Conservation (phyloP, 2,888 invertebrate genomes). For the Brachynemurus nebulosus region DNA sequence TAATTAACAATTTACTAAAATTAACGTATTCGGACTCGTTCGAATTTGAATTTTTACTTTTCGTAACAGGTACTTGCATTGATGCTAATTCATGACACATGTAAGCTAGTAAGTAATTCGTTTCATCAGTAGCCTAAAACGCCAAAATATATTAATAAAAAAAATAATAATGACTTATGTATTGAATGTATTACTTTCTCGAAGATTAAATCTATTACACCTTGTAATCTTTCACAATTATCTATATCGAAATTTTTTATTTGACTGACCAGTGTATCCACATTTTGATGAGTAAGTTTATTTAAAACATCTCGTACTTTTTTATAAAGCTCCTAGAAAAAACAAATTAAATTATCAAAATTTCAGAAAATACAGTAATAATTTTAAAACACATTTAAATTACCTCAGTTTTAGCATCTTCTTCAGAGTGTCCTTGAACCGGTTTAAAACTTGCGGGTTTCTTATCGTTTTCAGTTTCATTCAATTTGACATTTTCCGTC, state of each 20-base stretch:
- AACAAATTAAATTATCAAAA: conserved; percentile 9
- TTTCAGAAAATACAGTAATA: conserved; percentile 4
- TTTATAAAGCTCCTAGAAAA: conserved; percentile 53
- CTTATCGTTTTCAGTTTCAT: conserved; percentile 85
- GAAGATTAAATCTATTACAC: conserved; percentile 80
- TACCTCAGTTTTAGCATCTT: conserved; percentile 35
- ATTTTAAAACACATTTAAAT: conserved; percentile 12
- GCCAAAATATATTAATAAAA: not conserved
- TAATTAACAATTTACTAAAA: conserved; percentile 67
- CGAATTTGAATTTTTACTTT: not conserved
- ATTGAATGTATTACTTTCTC: conserved; percentile 50
- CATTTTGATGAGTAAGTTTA: conserved; percentile 90
- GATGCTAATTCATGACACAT: conserved; percentile 61
- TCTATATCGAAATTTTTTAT: conserved; percentile 66
- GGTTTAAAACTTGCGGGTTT: conserved; percentile 52
- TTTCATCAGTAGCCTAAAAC: conserved; percentile 81
- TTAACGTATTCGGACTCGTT: conserved; percentile 31
- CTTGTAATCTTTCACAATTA: conserved; percentile 60
- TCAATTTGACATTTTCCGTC: conserved; percentile 68
- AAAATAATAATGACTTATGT: not conserved
- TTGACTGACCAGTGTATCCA: conserved; percentile 65
- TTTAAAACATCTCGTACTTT: conserved; percentile 80
- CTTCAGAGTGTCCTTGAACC: conserved; percentile 28
- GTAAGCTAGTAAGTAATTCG: conserved; percentile 84
- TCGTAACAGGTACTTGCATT: conserved; percentile 42